Evolutionary conservation across 1,140 invertebrate genomes (phyloP).

Genomic region (Hyphantria cunea): DNA sequence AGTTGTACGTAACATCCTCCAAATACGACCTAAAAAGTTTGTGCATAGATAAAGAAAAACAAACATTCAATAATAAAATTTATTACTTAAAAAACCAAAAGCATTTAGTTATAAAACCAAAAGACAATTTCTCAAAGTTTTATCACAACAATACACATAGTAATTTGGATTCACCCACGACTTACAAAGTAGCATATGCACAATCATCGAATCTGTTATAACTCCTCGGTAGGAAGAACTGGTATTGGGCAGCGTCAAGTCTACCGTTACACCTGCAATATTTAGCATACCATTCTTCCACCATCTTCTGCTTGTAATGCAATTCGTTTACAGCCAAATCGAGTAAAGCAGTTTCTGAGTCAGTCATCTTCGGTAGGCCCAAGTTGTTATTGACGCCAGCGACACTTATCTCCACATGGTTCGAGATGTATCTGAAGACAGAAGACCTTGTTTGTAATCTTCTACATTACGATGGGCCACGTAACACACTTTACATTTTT

Average conservation of each 20-base stretch:
- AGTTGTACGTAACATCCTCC: too few species aligned
- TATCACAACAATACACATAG: not conserved
- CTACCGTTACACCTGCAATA: conserved; percentile 46
- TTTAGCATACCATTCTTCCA: conserved; percentile 57
- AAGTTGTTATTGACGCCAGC: conserved; percentile 51
- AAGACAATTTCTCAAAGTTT: too few species aligned
- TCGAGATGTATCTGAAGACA: conserved; percentile 65
- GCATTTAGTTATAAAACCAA: too few species aligned
- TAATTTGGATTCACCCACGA: conserved; percentile 10
- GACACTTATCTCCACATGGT: conserved; percentile 53
- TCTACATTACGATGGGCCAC: conserved; percentile 11
- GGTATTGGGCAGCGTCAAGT: conserved; percentile 47
- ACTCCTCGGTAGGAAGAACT: conserved; percentile 49
- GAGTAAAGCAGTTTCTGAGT: conserved; percentile 43
- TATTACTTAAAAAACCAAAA: too few species aligned
- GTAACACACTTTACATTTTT: conserved; percentile 3
- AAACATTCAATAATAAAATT: too few species aligned
- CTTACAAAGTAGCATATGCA: conserved; percentile 54
- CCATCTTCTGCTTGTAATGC: conserved; percentile 40
- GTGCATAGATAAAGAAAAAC: too few species aligned
- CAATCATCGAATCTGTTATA: conserved; percentile 57
- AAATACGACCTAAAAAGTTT: too few species aligned
- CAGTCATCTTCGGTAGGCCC: conserved; percentile 57
- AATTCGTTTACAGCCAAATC: conserved; percentile 53
- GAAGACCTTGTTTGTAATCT: conserved; percentile 43